phyloP scores from a whole-genome alignment of 2,113 vertebrate species.

The Pongo abelii region DNA sequence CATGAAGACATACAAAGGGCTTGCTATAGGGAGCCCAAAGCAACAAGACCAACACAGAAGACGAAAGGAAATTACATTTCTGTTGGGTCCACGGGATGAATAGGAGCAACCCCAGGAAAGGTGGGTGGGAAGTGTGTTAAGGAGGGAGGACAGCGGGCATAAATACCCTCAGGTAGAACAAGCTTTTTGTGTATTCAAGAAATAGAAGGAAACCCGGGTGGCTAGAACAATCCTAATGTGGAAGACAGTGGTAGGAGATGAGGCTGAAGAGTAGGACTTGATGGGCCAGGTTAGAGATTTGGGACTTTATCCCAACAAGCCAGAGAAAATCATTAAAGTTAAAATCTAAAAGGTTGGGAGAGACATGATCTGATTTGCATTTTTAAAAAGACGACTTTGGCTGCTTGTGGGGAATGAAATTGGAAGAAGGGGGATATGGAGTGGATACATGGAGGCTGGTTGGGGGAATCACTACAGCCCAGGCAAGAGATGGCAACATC shows the following conservation, averaged over 20 bases:
- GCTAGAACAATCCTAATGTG: neutral
- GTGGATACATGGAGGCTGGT: neutral
- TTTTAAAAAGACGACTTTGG: neutral
- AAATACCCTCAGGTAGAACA: neutral
- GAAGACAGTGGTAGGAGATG: neutral
- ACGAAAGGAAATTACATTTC: neutral
- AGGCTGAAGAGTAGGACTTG: neutral
- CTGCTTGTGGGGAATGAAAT: neutral
- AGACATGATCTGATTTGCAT: neutral
- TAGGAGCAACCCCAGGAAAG: neutral
- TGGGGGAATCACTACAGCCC: neutral
- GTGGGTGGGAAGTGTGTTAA: neutral
- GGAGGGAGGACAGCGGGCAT: neutral
- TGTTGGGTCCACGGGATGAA: neutral
- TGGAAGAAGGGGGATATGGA: neutral
- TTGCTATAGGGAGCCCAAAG: neutral
- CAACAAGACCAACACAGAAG: neutral
- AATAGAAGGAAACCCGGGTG: neutral
- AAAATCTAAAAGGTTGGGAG: neutral
- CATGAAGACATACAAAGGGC: neutral
- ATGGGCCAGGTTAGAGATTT: no score
- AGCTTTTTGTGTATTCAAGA: neutral
- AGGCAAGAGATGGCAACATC: neutral
- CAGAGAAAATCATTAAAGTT: neutral
- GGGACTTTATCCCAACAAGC: neutral